Conservation (phyloP, 1,140 invertebrate genomes). For the Temnothorax nylanderi region DNA sequence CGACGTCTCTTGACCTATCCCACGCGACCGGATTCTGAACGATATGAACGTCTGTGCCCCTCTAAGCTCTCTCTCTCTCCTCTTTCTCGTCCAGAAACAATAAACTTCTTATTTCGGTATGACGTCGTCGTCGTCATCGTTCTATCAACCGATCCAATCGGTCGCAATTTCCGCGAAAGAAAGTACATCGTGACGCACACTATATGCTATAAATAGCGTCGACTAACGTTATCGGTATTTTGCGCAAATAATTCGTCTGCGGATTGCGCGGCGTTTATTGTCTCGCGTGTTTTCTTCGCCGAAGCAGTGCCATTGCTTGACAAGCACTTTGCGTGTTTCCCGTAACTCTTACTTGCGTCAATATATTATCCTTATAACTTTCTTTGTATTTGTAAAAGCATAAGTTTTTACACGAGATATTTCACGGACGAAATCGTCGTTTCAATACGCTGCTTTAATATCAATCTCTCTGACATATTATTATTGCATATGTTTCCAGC, state of each 20-base stretch:
- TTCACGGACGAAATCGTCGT: background rate
- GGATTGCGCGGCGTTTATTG: conserved; percentile 23
- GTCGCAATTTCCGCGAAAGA: conserved; percentile 36
- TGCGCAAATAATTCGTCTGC: conserved; percentile 43
- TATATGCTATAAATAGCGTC: conserved; percentile 30
- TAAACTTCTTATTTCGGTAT: conserved; percentile 73
- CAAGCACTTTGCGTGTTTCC: background rate
- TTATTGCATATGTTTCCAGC: background rate
- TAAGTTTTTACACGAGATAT: background rate
- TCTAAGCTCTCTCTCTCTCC: conserved; percentile 17
- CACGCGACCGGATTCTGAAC: conserved; percentile 56
- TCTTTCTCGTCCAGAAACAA: conserved; percentile 74
- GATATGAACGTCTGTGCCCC: conserved; percentile 42
- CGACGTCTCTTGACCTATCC: conserved; percentile 76
- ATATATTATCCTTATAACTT: conserved; percentile 22
- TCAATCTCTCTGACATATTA: background rate
- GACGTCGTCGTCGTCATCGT: conserved; percentile 33
- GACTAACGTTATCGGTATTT: conserved; percentile 49
- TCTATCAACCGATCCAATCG: conserved; percentile 33
- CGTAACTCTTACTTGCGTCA: background rate
- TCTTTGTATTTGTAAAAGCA: background rate
- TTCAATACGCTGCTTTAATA: background rate
- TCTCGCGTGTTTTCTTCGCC: conserved; percentile 3
- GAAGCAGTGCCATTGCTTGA: background rate
- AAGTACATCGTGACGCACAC: conserved; percentile 64